Evolutionary conservation across 2,888 invertebrate species (phyloP).

Genomic region (Lathronympha strigana): DNA sequence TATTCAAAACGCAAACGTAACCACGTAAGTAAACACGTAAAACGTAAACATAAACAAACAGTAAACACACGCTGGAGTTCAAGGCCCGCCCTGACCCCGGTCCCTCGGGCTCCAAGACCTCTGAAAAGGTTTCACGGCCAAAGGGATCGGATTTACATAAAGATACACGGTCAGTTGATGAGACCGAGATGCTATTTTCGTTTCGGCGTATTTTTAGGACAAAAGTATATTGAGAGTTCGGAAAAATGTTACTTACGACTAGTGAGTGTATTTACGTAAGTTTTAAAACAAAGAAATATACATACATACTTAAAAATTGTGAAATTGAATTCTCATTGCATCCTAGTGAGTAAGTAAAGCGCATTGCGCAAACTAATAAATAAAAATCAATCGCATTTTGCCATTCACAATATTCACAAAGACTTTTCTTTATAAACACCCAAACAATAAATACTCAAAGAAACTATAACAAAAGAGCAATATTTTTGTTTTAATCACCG

Average conservation of each 20-base stretch:
- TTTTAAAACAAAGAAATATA: too few relatives aligned
- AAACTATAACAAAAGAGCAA: conserved; percentile 31
- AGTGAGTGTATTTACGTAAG: too few relatives aligned
- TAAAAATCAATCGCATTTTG: too few relatives aligned
- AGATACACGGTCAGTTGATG: conserved; percentile 12
- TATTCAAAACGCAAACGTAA: conserved; percentile 7
- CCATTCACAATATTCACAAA: too few relatives aligned
- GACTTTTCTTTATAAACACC: not conserved
- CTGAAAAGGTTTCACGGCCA: conserved; percentile 37
- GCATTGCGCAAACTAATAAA: too few relatives aligned
- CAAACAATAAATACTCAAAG: conserved; percentile 1
- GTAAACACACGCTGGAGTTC: conserved; percentile 33
- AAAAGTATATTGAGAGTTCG: not conserved
- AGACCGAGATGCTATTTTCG: not conserved
- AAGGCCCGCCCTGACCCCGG: conserved; percentile 34
- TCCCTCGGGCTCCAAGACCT: conserved; percentile 32
- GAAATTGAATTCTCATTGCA: too few relatives aligned
- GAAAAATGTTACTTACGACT: not conserved
- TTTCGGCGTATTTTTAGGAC: not conserved
- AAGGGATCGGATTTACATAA: conserved; percentile 37
- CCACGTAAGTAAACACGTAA: conserved; percentile 20
- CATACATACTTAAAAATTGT: too few relatives aligned
- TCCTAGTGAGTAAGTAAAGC: too few relatives aligned
- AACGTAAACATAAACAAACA: conserved; percentile 18
- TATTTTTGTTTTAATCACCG: conserved; percentile 41